Evolutionary conservation across 1,140 invertebrate genomes (phyloP), one percentile per base, ranked within the genome.

Genomic region (Bombus turneri): DNA sequence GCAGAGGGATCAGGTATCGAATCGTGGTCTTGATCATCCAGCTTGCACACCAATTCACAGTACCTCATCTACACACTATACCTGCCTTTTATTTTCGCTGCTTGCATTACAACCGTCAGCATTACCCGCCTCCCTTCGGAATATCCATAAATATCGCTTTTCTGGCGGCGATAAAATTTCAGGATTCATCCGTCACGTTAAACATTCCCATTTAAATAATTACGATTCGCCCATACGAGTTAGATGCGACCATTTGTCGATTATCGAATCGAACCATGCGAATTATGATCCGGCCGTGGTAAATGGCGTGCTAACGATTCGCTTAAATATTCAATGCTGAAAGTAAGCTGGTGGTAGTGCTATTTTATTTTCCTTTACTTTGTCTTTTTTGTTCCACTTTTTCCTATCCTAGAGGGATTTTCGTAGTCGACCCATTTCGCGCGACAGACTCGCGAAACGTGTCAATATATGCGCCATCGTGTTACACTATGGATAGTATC

Each of bases 251-350:
- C 74, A 41, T 34, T 74, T 62, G 72, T 80, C 77, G 83, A 85
- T 88, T 72, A 59, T 81, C 68, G 69, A 80, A 84, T 88, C 86
- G 87, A 88, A 79, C 81, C 69, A 4, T 3, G 28, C 47, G 69
- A 64, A 85, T 88, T 87, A 88, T 77, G 71, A 75, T 73, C 59
- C 34, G 31, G 64, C 59, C 6, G 57, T 41, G 62, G 76, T 73
- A 83, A 87, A 88, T 71, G 81, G 66, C 59, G 72, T 73, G 81
- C 79, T 85, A 88, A 88, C 86, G 87, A 88, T 85, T 81, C 72
- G 25, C 71, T 68, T 84, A 41, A 69, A 76, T 53, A 62, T 43
- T 53, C 64, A 18, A 3, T 39, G 22, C 5, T 31, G 43, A 62
- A 72, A 81, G 41, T 62, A 28, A 25, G 28, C 37, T 37, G 12